Evolutionary conservation across 1,140 invertebrate genomes (phyloP), one percentile per base, ranked within the genome.

Genomic region (Listronotus bonariensis): DNA sequence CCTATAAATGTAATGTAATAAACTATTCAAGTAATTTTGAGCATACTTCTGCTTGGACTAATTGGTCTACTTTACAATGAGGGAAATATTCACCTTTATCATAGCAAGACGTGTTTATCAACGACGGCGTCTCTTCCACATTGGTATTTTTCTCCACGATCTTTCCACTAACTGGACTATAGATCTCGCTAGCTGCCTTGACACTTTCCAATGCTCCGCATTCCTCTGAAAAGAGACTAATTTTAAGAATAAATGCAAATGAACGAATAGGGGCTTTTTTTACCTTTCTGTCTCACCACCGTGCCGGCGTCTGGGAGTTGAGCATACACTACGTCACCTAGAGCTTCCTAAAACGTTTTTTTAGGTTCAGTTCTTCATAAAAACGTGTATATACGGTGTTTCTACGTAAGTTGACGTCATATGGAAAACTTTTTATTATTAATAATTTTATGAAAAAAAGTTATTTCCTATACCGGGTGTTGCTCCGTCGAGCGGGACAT

Each of bases 181-280:
- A 98, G 6, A 99, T 81, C 82, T 99, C 97, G 78, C 92, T 97
- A 18, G 94, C 96, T 52, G 96, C 96, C 80, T 99, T 99, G 0
- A 99, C 96, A 80, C 95, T 98, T 81, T 99, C 97, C 55, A 99
- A 80, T 4, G 95, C 94, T 7, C 95, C 95, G 79, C 93, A 95
- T 82, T 96, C 93, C 70, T 93, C 93, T 85, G 74, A 45, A 26
- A 80, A 62, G 57, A 56, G 3, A 61, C 63, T 62, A 62, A 66
- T 68, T 56, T 63, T 64, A 60, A 60, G 60, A 60, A 63, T 57
- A 65, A 62, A 63, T 49, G 38, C 32, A n/a, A 40, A 31, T 36
- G n/a, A 6, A 38, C 5, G 11, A 15, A 12, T 15, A 46, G 52
- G 10, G 42, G 58, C 49, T 52, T 66, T 45, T 65, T 38, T 58